Evolutionary conservation across 2,113 vertebrate species (phyloP).

Genomic region (Dolichallabes microphthalmus): DNA sequence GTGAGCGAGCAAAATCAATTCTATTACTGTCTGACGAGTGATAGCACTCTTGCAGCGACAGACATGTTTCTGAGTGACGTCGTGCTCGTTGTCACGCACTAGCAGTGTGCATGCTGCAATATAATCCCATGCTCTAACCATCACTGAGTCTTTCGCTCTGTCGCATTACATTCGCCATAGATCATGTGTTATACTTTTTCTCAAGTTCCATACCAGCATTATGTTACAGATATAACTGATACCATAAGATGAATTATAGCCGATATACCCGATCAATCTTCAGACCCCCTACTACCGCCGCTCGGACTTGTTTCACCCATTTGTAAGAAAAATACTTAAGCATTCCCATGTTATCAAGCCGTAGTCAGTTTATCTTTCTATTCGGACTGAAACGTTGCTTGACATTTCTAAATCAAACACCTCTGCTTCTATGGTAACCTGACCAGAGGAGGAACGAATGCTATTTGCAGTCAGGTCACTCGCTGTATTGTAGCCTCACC

Average conservation of each 20-base stretch:
- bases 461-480: conserved; percentile 40
- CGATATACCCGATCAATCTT: background rate
- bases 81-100: background rate
- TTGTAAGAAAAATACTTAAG: background rate
- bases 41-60: background rate
- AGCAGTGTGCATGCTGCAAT: background rate
- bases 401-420: background rate
- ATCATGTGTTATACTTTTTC: background rate
- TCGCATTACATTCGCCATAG: background rate
- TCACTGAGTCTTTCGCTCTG: background rate
- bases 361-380: background rate
- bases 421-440: conserved; percentile 10
- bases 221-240: background rate
- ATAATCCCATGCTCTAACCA: background rate
- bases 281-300: background rate
- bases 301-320: background rate
- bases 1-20: background rate
- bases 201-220: background rate
- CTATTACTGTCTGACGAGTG: background rate
- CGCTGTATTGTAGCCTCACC: background rate
- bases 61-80: background rate
- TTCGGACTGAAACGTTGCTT: background rate
- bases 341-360: background rate
- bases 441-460: background rate
- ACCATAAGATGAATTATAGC: background rate